Evolutionary conservation across 2,113 vertebrate species (phyloP).

Genomic region (Halichoerus grypus): DNA sequence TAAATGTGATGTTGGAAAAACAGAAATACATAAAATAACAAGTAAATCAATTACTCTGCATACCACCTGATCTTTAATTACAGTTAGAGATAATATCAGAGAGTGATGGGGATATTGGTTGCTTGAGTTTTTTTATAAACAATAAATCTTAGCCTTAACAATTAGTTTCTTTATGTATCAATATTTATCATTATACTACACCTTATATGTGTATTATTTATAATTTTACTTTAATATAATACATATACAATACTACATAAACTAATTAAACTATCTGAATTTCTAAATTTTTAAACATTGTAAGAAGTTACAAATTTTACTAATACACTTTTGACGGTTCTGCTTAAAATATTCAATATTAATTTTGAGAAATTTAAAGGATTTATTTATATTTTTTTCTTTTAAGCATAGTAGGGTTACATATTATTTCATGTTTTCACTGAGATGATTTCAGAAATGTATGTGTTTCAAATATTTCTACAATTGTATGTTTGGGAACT

Average conservation of each 20-base stretch:
- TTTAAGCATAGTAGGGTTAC: not conserved
- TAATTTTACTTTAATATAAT: not conserved
- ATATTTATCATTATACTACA: not conserved
- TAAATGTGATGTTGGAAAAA: not conserved
- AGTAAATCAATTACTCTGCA: not conserved
- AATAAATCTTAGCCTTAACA: not conserved
- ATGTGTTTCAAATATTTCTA: not conserved
- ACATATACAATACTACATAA: not conserved
- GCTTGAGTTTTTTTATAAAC: not conserved
- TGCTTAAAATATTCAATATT: not conserved
- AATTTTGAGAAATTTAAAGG: not conserved
- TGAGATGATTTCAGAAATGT: not conserved
- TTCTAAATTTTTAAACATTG: not conserved
- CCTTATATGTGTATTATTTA: not conserved
- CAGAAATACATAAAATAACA: not conserved
- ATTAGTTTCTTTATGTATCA: not conserved
- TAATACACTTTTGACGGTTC: not conserved
- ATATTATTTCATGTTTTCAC: slow-evolving; percentile 10
- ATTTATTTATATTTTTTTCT: not conserved
- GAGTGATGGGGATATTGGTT: not conserved
- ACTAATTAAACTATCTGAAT: not conserved
- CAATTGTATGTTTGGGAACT: not conserved
- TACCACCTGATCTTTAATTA: not conserved
- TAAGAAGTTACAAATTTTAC: not conserved
- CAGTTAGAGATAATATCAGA: not conserved